Evolutionary conservation across 2,113 vertebrate genomes (phyloP), one percentile per base, ranked within the genome.

Genomic region (Tetrao urogallus): DNA sequence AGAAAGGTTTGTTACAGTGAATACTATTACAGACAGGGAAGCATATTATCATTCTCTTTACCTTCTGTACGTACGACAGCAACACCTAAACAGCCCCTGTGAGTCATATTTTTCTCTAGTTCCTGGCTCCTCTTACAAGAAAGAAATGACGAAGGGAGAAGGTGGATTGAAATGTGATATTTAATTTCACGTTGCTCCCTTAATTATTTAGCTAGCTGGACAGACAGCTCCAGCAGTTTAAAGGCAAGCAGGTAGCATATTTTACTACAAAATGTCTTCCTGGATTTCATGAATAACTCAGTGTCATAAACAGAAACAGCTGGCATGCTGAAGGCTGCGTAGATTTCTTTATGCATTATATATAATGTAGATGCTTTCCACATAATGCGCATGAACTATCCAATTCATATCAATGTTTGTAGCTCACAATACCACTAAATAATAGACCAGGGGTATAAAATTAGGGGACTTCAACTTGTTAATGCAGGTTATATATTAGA

Each of bases 241-340:
- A 97, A 94, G 92, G 86, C 87, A 92, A 81, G 91, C 90, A 97
- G 93, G 90, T 89, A 97, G 89, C 5, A 24, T 94, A 92, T 96
- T 96, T 97, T 95, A 89, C 77, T 95, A 89, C 90, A 91, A 95
- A 96, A 96, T 88, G 92, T 93, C 94, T 93, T 95, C 69, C 89
- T 89, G 87, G 75, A 80, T 96, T 96, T 96, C 90, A 86, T 70
- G 76, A 96, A 94, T 96, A 97, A 94, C 89, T 96, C 94, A 93
- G 94, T 77, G 94, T 94, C 92, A 82, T 93, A 96, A 97, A 94
- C 91, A 95, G 97, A 96, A 97, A 94, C 97, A 97, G 97, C 97
- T 97, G 96, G 96, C 73, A 61, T 61, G 95, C 94, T 97, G 83
- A 96, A 85, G 94, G 94, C 96, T 94, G 70, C 70, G 85, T 92